Percentiles rank a stretch among this genome's conserved stretches.
Evolutionary conservation across 2,113 vertebrate genomes (phyloP).

Genomic region (Panthera leo): DNA sequence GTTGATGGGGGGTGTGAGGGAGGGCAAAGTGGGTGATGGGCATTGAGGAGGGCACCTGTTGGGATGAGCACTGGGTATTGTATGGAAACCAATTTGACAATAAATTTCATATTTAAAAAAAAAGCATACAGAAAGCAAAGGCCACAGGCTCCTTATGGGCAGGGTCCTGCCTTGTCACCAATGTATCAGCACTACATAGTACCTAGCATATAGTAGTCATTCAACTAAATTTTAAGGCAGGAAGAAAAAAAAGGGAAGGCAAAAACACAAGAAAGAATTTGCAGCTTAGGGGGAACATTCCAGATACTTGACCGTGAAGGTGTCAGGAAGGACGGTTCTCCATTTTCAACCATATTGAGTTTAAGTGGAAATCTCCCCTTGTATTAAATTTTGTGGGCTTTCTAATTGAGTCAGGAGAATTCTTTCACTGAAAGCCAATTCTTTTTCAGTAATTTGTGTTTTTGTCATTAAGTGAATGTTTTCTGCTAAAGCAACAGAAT

Average conservation of each 20-base stretch:
- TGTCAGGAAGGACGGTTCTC: conserved; percentile 1
- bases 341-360: background rate
- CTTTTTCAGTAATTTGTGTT: conserved; percentile 33
- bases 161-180: background rate
- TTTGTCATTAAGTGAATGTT: conserved; percentile 21
- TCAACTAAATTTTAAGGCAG: background rate
- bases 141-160: background rate
- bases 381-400: conserved; percentile 51
- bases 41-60: too few relatives aligned
- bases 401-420: conserved; percentile 63
- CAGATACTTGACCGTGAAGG: background rate
- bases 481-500: conserved; percentile 43
- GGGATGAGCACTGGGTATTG: too few relatives aligned
- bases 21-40: too few relatives aligned
- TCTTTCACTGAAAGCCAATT: conserved; percentile 62
- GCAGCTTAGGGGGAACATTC: background rate
- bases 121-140: background rate
- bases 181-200: background rate
- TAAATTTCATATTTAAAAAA: too few relatives aligned
- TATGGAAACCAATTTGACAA: too few relatives aligned
- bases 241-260: background rate
- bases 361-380: conserved; percentile 48
- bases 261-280: background rate
- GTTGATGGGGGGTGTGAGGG: too few relatives aligned
- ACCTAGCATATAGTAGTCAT: background rate